Percentiles rank a stretch among this genome's conserved stretches.
Conservation (phyloP, 1,140 invertebrate genomes). For the Pseudobourletiella spinata region DNA sequence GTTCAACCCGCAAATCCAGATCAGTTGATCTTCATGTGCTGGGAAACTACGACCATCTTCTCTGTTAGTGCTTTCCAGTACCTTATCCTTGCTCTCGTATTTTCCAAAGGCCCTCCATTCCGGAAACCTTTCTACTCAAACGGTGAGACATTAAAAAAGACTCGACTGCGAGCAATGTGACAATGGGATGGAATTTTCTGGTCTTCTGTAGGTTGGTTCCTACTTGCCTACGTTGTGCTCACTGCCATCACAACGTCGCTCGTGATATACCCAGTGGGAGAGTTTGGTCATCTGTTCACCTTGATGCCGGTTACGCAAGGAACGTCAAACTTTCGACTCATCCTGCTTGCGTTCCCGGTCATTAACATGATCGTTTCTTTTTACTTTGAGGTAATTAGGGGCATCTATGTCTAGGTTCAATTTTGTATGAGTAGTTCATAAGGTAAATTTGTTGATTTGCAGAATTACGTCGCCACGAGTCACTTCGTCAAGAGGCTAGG, state of each 20-base stretch:
- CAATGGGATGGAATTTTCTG: no score
- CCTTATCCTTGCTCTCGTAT: conserved; percentile 50
- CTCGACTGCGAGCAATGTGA: no score
- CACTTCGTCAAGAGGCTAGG: conserved; percentile 8
- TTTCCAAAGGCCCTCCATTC: conserved; percentile 51
- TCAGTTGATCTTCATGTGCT: conserved; percentile 39
- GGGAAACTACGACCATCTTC: conserved; percentile 50
- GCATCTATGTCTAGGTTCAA: neutral
- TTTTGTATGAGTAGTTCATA: neutral
- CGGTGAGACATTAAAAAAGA: no score
- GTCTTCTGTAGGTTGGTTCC: conserved; percentile 34
- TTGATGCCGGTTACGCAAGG: conserved; percentile 12
- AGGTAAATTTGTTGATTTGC: neutral
- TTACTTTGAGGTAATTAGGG: conserved; percentile 21
- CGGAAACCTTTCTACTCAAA: conserved; percentile 49
- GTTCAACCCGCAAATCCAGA: conserved; percentile 35
- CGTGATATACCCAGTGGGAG: conserved; percentile 35
- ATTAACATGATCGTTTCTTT: conserved; percentile 20
- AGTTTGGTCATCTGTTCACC: conserved; percentile 18
- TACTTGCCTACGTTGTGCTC: conserved; percentile 36
- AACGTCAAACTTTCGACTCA: conserved; percentile 14
- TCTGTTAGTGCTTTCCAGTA: conserved; percentile 55
- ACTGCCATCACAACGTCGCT: conserved; percentile 36
- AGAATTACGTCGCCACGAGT: conserved; percentile 17
- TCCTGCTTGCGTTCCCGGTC: conserved; percentile 16